A percentile compares a stretch with the other conserved stretches of the same genome.
These are phyloP conservation scores for Drosophila tanythrix DNA, from an alignment of 2,888 invertebrate species.

Conservation along the genomic window DNA sequence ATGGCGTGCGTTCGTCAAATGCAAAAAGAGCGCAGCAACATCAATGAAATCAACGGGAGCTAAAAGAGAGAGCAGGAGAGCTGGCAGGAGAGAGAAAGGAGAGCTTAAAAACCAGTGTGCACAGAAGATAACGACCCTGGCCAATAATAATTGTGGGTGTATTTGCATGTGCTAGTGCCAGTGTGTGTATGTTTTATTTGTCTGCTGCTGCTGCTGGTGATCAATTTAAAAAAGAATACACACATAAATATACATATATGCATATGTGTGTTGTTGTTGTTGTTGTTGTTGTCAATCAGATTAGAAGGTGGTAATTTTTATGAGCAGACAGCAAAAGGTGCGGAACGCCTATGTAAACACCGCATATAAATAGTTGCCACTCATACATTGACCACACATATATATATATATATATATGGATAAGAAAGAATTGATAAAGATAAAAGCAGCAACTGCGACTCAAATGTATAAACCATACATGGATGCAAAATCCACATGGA, in stretches of 20 bases:
- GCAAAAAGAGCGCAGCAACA: constrained; percentile 35
- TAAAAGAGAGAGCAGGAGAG: background rate
- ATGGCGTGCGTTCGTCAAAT: constrained; percentile 47
- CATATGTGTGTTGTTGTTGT: constrained; percentile 11
- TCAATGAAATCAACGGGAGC: constrained; percentile 14
- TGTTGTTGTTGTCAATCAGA: constrained; percentile 24
- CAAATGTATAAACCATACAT: background rate
- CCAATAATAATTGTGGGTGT: constrained; percentile 34
- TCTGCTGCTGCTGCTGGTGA: constrained; percentile 19
- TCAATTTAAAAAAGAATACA: constrained; percentile 36
- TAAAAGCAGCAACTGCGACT: constrained; percentile 6
- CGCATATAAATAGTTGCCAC: constrained; percentile 20
- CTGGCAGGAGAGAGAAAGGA: constrained; percentile 6
- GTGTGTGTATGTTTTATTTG: constrained; percentile 3
- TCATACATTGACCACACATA: background rate
- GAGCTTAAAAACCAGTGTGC: constrained; percentile 25
- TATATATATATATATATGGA: constrained; percentile 5
- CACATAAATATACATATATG: constrained; percentile 3
- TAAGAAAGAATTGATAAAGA: constrained; percentile 9
- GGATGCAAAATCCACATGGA: constrained; percentile 2
- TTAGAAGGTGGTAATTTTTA: constrained; percentile 13
- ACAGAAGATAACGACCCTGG: constrained; percentile 49
- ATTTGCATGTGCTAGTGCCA: constrained; percentile 7
- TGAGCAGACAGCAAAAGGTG: constrained; percentile 13
- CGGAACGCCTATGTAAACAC: constrained; percentile 29